These are phyloP conservation scores for Phyllostomus discolor DNA, from an alignment of 2,113 vertebrate genomes.

Conservation along the genomic window DNA sequence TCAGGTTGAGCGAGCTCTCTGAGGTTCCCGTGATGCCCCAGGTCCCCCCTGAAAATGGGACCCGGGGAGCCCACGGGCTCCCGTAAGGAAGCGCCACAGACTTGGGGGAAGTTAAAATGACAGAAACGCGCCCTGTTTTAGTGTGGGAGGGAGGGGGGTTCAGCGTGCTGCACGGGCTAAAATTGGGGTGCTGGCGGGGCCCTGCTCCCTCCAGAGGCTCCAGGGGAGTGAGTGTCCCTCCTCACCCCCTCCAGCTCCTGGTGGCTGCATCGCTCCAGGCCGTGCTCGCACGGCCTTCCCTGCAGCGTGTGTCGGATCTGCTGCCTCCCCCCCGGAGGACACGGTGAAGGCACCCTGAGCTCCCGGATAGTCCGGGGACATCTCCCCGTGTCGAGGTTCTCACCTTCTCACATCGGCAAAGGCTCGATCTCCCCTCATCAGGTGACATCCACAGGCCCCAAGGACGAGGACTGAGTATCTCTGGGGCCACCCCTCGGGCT, in stretches of 20 bases:
- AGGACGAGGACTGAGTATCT: background rate
- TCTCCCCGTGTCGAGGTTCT: background rate
- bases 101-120: no score
- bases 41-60: background rate
- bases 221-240: no score
- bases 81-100: background rate
- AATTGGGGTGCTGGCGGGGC: background rate
- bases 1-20: background rate
- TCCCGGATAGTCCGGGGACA: background rate
- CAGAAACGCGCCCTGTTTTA: no score
- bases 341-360: background rate
- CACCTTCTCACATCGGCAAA: background rate
- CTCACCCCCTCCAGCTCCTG: background rate
- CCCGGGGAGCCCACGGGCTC: background rate
- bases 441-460: background rate
- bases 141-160: background rate
- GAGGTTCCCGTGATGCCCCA: accelerated
- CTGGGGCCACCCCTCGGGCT: background rate
- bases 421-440: background rate
- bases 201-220: no score
- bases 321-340: background rate
- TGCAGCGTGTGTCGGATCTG: background rate
- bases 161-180: no score
- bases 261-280: background rate
- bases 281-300: background rate